A percentile compares a stretch with the other conserved stretches of the same genome.
Conservation (phyloP, 2,888 invertebrate species). For the Cantharis lateralis region DNA sequence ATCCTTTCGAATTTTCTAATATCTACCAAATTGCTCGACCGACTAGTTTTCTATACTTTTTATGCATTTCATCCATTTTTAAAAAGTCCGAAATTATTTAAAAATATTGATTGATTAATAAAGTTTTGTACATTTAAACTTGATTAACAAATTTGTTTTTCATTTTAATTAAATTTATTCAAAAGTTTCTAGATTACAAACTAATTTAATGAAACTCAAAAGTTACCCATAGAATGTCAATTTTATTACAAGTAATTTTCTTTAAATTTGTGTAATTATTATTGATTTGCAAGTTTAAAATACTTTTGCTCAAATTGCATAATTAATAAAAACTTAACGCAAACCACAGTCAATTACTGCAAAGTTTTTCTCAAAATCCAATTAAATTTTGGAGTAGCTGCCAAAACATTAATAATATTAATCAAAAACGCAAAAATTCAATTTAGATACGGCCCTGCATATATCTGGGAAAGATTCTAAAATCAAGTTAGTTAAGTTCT, state of each 20-base stretch:
- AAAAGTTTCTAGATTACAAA: background rate
- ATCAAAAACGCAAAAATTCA: background rate
- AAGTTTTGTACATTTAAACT: background rate
- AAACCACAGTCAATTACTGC: background rate
- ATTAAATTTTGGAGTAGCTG: background rate
- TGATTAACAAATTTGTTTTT: background rate
- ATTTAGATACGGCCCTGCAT: background rate
- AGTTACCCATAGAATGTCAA: background rate
- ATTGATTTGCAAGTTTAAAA: background rate
- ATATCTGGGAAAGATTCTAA: background rate
- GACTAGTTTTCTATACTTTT: background rate
- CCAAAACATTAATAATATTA: background rate
- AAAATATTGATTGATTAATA: background rate
- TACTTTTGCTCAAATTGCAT: background rate
- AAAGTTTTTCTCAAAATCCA: background rate
- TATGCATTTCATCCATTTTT: background rate
- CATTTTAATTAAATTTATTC: background rate
- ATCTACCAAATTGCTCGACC: background rate
- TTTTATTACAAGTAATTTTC: background rate
- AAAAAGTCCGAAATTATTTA: background rate
- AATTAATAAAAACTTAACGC: background rate
- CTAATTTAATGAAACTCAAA: background rate
- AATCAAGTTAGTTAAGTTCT: constrained; percentile 2
- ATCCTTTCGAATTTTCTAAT: background rate
- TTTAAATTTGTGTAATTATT: background rate